A percentile compares a stretch with the other conserved stretches of the same genome.
These are phyloP conservation scores for Drosophila kikkawai DNA, from an alignment of 1,140 invertebrate species.

Conservation along the genomic window DNA sequence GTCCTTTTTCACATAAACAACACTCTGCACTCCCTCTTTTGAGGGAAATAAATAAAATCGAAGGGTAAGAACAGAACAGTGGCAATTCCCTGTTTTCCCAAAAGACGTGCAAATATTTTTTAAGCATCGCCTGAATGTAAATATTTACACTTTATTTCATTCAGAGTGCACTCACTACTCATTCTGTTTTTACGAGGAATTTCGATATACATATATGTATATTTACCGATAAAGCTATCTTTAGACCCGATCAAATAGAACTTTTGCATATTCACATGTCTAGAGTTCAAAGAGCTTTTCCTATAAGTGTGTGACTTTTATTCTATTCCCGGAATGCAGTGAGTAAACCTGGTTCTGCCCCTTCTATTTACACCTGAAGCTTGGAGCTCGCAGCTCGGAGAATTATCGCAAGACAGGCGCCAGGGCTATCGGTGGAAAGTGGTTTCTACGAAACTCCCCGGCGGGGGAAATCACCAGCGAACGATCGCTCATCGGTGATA, in stretches of 20 bases:
- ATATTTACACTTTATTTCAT: slow-evolving; percentile 28
- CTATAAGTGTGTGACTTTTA: slow-evolving; percentile 17
- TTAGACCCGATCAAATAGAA: slow-evolving; percentile 26
- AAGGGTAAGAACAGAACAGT: slow-evolving; percentile 14
- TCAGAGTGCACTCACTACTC: slow-evolving; percentile 25
- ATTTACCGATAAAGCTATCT: slow-evolving; percentile 21
- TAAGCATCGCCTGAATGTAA: slow-evolving; percentile 16
- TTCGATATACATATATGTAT: neutral
- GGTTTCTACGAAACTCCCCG: slow-evolving; percentile 24
- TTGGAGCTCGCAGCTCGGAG: neutral
- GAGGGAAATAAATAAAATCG: neutral
- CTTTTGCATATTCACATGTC: slow-evolving; percentile 24
- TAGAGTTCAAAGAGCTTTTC: slow-evolving; percentile 25
- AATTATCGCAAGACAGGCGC: slow-evolving; percentile 39
- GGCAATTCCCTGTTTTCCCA: slow-evolving; percentile 12
- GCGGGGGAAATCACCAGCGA: slow-evolving; percentile 31
- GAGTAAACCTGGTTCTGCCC: slow-evolving; percentile 19
- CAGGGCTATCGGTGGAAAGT: slow-evolving; percentile 28
- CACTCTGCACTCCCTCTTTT: slow-evolving; percentile 1
- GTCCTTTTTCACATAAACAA: slow-evolving; percentile 4
- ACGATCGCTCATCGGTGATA: slow-evolving; percentile 21
- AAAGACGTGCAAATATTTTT: slow-evolving; percentile 10
- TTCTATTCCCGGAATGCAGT: slow-evolving; percentile 29
- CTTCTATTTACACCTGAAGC: slow-evolving; percentile 21
- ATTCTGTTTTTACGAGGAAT: slow-evolving; percentile 13